A percentile compares a stretch with the other conserved stretches of the same genome.
Conservation (phyloP, 2,113 vertebrate species). For the Odobenus rosmarus region DNA sequence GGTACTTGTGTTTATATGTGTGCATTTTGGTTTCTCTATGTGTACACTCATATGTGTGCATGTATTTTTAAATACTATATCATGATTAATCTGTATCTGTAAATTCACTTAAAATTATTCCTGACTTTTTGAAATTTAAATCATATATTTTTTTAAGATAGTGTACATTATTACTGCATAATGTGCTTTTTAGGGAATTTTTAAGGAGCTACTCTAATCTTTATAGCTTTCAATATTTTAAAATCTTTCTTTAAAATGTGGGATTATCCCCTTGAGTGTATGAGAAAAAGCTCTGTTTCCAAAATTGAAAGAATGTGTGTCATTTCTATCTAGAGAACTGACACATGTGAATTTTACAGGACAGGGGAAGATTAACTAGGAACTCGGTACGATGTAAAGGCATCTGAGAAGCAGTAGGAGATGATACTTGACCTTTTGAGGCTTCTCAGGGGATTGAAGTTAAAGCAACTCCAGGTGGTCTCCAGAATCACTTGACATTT, state of each 20-base stretch:
- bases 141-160: constrained; percentile 4
- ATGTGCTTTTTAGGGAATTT: constrained; percentile 25
- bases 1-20: not conserved
- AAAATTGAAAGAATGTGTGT: constrained; percentile 62
- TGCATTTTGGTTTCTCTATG: not conserved
- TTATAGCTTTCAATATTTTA: constrained; percentile 53
- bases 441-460: constrained; percentile 75
- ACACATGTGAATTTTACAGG: constrained; percentile 58
- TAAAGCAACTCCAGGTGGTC: constrained; percentile 80
- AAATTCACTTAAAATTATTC: not conserved
- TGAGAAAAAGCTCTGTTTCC: constrained; percentile 48
- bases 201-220: constrained; percentile 46
- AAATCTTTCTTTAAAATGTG: constrained; percentile 59
- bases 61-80: not conserved
- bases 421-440: constrained; percentile 79
- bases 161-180: not conserved
- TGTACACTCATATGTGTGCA: not conserved
- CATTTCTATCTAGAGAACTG: constrained; percentile 52
- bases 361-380: constrained; percentile 65
- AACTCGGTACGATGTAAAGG: constrained; percentile 40
- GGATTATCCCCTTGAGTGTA: constrained; percentile 42
- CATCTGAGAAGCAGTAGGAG: constrained; percentile 61
- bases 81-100: not conserved
- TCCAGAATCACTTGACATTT: constrained; percentile 83
- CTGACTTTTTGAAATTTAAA: not conserved